Base-by-base conservation (phyloP, 2,797 vertebrate species). In the Hipposideros larvatus region DNA sequence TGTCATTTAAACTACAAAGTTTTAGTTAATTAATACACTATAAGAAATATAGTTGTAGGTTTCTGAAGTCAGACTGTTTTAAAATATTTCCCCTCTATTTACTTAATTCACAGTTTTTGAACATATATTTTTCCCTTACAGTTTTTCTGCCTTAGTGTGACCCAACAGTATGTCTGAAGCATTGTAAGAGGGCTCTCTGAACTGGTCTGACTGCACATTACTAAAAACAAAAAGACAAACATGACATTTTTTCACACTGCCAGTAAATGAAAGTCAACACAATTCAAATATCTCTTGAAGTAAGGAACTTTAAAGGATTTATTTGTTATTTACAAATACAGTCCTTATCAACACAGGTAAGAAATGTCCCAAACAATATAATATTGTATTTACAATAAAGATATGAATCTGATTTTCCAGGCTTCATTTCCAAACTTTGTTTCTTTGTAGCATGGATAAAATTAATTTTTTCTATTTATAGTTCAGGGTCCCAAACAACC, bases 101-200 rank as follows among this genome's bases (percentile, higher is more conserved):
- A 98, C 97, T 98, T 97, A 98, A 97, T 85, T 97, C 98, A 97
- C 97, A 98, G 94, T 98, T 98, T 98, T 97, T 98, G 97, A 97
- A 98, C 96, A 98, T 98, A 98, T 97, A 98, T 94, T 98, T 96
- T 97, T 98, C 96, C 97, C 97, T 98, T 97, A 98, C 98, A 98
- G 97, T 98, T 98, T 98, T 98, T 97, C 98, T 97, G 96, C 96
- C 90, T 97, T 98, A 98, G 98, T 98, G 97, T 98, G 98, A 98
- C 93, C 97, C 93, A 61, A 93, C 79, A 95, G 93, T 31, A 97
- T 97, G 97, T 96, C 96, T 97, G 95, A 98, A 97, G 95, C 95
- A 97, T 98, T 98, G 98, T 98, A 98, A 98, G 97, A 98, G 87
- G 96, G 95, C 91, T 97, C 91, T 98, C 97, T 98, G 98, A 98